Evolutionary conservation across 23 tunicate species (phyloP).

Genomic region (Aplidium turbinatum): DNA sequence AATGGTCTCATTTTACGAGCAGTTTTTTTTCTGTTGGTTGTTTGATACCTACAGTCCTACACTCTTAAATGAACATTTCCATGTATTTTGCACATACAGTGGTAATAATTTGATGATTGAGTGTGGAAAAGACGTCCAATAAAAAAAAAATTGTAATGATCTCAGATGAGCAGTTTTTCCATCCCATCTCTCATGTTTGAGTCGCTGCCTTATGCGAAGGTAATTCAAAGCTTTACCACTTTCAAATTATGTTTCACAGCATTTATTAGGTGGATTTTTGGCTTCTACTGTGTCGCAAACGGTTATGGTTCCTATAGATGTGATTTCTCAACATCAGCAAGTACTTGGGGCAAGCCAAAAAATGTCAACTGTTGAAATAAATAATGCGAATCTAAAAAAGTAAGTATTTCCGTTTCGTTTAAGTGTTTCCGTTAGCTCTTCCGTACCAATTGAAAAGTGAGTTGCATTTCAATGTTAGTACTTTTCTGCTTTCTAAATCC

Average conservation of each 20-base stretch:
- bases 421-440: neutral
- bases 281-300: constrained; percentile 94
- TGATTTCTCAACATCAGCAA: constrained; percentile 95
- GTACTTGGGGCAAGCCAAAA: constrained; percentile 64
- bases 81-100: no score
- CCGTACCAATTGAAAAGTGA: neutral
- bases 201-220: neutral
- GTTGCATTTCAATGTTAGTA: no score
- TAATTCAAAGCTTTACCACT: neutral
- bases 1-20: neutral
- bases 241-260: constrained; percentile 37
- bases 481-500: no score
- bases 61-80: no score
- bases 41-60: no score
- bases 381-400: constrained; percentile 11
- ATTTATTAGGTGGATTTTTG: constrained; percentile 73
- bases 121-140: no score
- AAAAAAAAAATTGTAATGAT: no score
- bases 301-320: constrained; percentile 96
- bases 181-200: neutral
- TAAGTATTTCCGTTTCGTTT: neutral
- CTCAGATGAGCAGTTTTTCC: neutral
- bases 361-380: constrained; percentile 53
- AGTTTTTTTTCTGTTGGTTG: neutral
- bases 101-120: no score